Evolutionary conservation across 2,888 invertebrate species (phyloP).

Genomic region (Dryobotodes eremita): DNA sequence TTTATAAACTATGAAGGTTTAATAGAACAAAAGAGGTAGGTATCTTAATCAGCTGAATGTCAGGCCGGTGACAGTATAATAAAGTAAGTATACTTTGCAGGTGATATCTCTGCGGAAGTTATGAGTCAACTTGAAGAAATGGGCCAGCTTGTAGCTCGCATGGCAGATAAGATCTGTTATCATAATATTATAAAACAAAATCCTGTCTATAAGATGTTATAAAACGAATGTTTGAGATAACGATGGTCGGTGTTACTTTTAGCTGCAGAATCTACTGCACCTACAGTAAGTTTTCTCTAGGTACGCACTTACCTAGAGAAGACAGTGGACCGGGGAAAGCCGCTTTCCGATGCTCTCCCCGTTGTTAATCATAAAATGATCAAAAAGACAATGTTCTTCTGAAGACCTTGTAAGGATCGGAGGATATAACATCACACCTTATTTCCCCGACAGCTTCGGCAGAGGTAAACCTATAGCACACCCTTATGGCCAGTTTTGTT

Average conservation of each 20-base stretch:
- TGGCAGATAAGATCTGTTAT: slow-evolving; percentile 36
- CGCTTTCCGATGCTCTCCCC: not conserved
- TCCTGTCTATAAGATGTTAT: slow-evolving; percentile 26
- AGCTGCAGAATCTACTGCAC: not conserved
- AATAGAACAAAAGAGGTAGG: not conserved
- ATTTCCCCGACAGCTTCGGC: no score
- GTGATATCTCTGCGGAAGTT: slow-evolving; percentile 17
- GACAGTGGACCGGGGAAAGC: not conserved
- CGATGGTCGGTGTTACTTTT: not conserved
- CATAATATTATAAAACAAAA: slow-evolving; percentile 30
- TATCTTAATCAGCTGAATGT: not conserved
- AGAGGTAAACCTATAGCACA: no score
- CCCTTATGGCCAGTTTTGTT: no score
- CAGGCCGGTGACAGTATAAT: no score
- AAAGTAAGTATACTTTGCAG: no score
- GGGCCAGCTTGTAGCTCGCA: slow-evolving; percentile 34
- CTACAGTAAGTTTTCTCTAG: no score
- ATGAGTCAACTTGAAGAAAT: slow-evolving; percentile 45
- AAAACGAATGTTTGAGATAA: slow-evolving; percentile 21
- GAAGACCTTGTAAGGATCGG: not conserved
- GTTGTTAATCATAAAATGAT: not conserved
- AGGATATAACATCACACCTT: no score
- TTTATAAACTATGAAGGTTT: not conserved
- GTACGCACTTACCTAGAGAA: not conserved
- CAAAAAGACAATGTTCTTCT: not conserved